Percentiles rank a stretch among this genome's conserved stretches.
Evolutionary conservation across 1,140 invertebrate species (phyloP).

Genomic region (Acromyrmex heyeri): DNA sequence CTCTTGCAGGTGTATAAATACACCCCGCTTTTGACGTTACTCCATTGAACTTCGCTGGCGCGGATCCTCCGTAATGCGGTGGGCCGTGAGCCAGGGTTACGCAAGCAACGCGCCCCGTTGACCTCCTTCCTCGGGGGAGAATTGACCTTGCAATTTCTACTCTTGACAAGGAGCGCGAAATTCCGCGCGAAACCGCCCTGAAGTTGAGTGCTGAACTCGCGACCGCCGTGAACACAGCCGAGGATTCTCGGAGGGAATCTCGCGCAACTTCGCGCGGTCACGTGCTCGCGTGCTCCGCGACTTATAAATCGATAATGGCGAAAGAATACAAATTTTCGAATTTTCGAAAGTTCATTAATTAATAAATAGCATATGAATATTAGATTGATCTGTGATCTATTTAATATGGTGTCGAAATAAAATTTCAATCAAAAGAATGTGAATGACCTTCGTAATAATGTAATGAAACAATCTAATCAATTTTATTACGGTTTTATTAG

Average conservation of each 20-base stretch:
- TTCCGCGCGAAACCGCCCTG: constrained; percentile 16
- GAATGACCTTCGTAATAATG: neutral
- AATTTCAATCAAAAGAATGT: neutral
- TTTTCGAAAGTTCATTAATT: neutral
- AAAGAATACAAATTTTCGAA: neutral
- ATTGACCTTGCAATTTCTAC: constrained; percentile 82
- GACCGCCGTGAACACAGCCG: constrained; percentile 31
- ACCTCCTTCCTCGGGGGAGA: constrained; percentile 81
- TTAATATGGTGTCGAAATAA: neutral
- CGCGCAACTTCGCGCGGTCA: neutral
- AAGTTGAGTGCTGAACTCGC: neutral
- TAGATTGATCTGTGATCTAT: neutral
- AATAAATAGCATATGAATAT: neutral
- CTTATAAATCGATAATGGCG: constrained; percentile 1
- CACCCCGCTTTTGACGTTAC: constrained; percentile 79
- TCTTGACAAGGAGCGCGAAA: constrained; percentile 66
- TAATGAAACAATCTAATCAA: too few relatives aligned
- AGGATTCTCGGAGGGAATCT: neutral
- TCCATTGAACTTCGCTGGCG: constrained; percentile 86
- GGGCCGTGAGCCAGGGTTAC: constrained; percentile 82
- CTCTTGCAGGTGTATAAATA: constrained; percentile 75
- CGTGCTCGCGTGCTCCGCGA: neutral
- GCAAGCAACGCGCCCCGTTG: constrained; percentile 81
- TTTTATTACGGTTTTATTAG: too few relatives aligned
- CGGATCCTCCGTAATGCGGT: constrained; percentile 74